These are phyloP conservation scores for Stomatorhinus ivindoensis DNA, from an alignment of 2,113 vertebrate species.

Conservation along the genomic window DNA sequence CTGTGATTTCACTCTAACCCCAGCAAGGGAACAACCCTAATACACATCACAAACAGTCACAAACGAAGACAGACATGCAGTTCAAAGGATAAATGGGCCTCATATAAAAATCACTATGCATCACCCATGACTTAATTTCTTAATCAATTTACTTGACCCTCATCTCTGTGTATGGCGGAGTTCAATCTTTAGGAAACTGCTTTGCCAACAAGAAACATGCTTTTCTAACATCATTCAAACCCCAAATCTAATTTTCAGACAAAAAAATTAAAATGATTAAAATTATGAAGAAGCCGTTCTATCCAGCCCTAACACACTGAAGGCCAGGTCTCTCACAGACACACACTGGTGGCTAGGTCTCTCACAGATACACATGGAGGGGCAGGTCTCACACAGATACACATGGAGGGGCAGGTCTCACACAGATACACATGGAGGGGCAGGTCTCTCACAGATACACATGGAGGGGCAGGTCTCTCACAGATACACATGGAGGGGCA, in stretches of 20 bases:
- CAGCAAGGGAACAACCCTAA: slow-evolving; percentile 39
- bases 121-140: not conserved
- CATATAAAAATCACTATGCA: not conserved
- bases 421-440: not conserved
- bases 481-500: no score
- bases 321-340: not conserved
- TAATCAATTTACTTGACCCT: not conserved
- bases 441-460: not conserved
- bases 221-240: not conserved
- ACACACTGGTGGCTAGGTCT: not conserved
- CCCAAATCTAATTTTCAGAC: not conserved
- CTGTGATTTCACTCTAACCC: slow-evolving; percentile 57
- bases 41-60: not conserved
- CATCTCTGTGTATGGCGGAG: not conserved
- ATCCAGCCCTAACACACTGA: not conserved
- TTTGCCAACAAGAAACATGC: not conserved
- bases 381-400: not conserved
- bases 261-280: not conserved
- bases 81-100: not conserved
- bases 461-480: no score
- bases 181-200: not conserved
- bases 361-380: not conserved
- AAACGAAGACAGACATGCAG: not conserved
- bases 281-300: not conserved
- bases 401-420: not conserved